phyloP scores from a whole-genome alignment of 2,888 invertebrate species.

The Drosophila melanosoma region DNA sequence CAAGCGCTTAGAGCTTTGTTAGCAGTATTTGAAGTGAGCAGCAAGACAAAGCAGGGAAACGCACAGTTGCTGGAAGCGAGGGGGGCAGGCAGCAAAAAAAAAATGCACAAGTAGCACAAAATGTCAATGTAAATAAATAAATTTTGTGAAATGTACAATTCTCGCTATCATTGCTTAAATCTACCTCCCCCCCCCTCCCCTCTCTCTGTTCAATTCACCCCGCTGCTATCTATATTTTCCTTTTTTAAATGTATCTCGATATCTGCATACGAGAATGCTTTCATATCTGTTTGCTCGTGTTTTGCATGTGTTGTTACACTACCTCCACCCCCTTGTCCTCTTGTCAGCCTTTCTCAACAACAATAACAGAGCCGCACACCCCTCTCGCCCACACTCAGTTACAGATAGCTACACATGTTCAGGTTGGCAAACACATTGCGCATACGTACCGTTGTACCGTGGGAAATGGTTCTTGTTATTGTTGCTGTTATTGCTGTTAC shows the following conservation, averaged over 20 bases:
- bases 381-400: constrained; percentile 29
- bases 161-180: constrained; percentile 53
- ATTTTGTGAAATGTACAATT: constrained; percentile 74
- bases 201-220: not conserved
- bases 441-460: constrained; percentile 67
- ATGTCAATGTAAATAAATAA: constrained; percentile 78
- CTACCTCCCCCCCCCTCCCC: constrained; percentile 4
- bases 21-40: constrained; percentile 70
- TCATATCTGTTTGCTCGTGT: constrained; percentile 55
- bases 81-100: constrained; percentile 18
- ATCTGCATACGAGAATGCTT: constrained; percentile 50
- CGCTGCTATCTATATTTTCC: constrained; percentile 17
- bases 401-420: constrained; percentile 77
- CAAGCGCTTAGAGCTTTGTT: constrained; percentile 77
- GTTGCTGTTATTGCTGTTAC: constrained; percentile 45
- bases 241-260: constrained; percentile 54
- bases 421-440: constrained; percentile 72
- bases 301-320: constrained; percentile 63
- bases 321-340: not conserved
- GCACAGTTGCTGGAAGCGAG: not conserved
- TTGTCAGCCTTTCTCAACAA: not conserved
- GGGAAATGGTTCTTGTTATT: constrained; percentile 65
- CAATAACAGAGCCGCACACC: constrained; percentile 4
- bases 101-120: constrained; percentile 77
- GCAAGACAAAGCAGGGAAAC: not conserved